Evolutionary conservation across 2,113 vertebrate genomes (phyloP).

Genomic region (Megaceryle torquata): DNA sequence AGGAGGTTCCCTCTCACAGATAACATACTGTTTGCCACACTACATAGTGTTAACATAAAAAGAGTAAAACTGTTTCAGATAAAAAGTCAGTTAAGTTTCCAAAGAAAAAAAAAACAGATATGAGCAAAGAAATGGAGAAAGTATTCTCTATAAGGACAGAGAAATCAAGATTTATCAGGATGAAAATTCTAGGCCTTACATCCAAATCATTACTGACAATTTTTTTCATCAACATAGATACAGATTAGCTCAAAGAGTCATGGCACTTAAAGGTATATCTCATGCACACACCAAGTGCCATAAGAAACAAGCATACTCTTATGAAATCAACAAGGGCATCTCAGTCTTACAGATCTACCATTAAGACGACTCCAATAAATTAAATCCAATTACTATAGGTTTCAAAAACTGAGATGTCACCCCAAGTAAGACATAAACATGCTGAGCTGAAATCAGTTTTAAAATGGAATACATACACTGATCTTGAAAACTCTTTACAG

Average conservation of each 20-base stretch:
- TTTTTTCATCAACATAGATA: not conserved
- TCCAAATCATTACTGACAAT: not conserved
- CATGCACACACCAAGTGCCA: rapidly evolving
- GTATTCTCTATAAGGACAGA: not conserved
- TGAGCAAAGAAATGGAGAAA: not conserved
- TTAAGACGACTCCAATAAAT: not conserved
- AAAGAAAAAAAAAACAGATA: not conserved
- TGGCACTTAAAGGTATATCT: not conserved
- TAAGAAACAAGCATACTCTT: not conserved
- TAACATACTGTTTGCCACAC: not conserved
- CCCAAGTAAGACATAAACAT: not conserved
- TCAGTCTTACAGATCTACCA: not conserved
- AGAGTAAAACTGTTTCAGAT: not conserved
- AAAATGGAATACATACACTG: not conserved
- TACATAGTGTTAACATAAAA: not conserved
- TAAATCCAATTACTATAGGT: not conserved
- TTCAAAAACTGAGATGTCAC: not conserved
- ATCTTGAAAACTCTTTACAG: not conserved
- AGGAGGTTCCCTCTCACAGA: not conserved
- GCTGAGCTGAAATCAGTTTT: not conserved
- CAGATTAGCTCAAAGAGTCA: not conserved
- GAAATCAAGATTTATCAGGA: not conserved
- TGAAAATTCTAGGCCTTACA: not conserved
- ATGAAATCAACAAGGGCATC: not conserved
- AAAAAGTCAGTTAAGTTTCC: not conserved